Evolutionary conservation across 1,140 invertebrate genomes (phyloP).

Genomic region (Brachystomella parvula): DNA sequence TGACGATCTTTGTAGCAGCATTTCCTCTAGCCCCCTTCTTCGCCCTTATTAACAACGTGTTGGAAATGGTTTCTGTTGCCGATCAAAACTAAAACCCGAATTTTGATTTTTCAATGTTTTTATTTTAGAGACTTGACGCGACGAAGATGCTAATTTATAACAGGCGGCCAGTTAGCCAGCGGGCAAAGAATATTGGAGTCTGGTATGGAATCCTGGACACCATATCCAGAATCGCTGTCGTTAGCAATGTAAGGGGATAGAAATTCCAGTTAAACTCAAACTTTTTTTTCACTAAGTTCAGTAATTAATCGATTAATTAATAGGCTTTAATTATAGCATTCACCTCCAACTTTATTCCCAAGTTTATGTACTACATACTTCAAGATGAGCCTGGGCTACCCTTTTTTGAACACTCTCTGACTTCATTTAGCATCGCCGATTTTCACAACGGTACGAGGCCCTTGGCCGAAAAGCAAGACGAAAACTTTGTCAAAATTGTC

Average conservation of each 20-base stretch:
- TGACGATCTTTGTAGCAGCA: constrained; percentile 81
- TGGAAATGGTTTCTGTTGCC: no score
- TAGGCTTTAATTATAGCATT: constrained; percentile 98
- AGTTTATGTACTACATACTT: constrained; percentile 62
- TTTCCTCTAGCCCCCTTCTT: constrained; percentile 79
- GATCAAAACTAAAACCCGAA: no score
- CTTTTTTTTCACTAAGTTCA: neutral
- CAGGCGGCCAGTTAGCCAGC: constrained; percentile 70
- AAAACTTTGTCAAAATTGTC: neutral
- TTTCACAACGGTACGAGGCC: constrained; percentile 45
- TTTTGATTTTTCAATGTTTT: no score
- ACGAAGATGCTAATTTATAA: constrained; percentile 76
- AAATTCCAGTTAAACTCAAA: neutral
- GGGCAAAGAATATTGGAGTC: constrained; percentile 78
- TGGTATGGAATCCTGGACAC: constrained; percentile 87
- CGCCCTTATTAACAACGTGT: constrained; percentile 77
- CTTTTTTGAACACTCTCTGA: constrained; percentile 75
- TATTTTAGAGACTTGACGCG: constrained; percentile 76
- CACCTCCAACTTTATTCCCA: constrained; percentile 93
- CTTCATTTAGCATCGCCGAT: constrained; percentile 67
- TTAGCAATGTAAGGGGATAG: constrained; percentile 75
- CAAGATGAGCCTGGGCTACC: constrained; percentile 49
- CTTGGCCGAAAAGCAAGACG: constrained; percentile 11
- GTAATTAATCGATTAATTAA: neutral
- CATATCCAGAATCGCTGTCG: constrained; percentile 78